Evolutionary conservation across 2,113 vertebrate species (phyloP), one percentile per base, ranked within the genome.

Genomic region (Aplodontia rufa): DNA sequence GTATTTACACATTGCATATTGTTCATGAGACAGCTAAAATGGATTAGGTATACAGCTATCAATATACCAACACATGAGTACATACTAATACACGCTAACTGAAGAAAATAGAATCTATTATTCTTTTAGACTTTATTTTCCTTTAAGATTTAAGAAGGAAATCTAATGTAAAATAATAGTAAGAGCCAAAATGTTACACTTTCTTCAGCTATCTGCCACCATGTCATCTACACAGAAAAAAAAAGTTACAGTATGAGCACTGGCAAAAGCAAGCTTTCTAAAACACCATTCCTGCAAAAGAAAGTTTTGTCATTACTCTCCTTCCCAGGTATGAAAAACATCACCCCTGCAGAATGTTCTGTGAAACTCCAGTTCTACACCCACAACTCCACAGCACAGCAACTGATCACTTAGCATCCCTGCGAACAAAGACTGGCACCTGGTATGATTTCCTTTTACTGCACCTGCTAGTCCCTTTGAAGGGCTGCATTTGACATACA

Each of bases 391-490:
- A 3, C 42, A 49, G 45, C 13, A 55, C 79, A 80, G 91, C 62
- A 79, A 58, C 62, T 62, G 53, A 62, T 66, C 75, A 68, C 7
- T 80, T 87, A 72, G 40, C 35, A 40, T 81, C 32, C n/a, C 68
- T 74, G 45, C 26, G 93, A 93, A 95, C 71, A 87, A 62, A 95
- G 60, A 37, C 62, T n/a, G 35, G 26, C 51, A 86, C 60, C 60
- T 20, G 35, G 12, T 80, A 37, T 37, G 28, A 24, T 88, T 87
- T 95, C 42, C 84, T 87, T 64, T 62, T 90, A 94, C 60, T 82
- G 88, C 62, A 90, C 69, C 90, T 93, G 66, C 45, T 82, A 69
- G 66, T 87, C 10, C 26, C 87, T 92, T 90, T 88, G 66, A 88
- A 93, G 78, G 90, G 35, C 1, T 90, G 24, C 49, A 71, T 80